Evolutionary conservation across 2,797 vertebrate genomes (phyloP).

Genomic region (Acanthopagrus latus): DNA sequence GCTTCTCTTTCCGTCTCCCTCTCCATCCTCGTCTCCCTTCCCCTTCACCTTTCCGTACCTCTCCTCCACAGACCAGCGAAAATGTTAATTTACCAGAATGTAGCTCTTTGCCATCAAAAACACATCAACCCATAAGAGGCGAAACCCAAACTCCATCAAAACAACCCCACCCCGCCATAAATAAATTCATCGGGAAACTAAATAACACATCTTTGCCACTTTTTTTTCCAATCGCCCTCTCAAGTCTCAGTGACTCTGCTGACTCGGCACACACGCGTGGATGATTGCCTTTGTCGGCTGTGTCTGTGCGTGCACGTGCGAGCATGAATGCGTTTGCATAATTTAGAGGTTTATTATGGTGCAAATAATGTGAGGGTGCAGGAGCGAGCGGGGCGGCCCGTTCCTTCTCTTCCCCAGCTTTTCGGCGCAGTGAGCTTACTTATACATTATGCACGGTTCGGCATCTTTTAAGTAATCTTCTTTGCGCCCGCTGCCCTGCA

Average conservation of each 20-base stretch:
- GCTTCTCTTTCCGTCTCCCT: neutral
- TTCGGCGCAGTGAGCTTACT: conserved; percentile 37
- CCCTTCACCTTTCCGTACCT: conserved; percentile 5
- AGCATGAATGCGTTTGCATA: conserved; percentile 61
- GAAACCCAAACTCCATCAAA: conserved; percentile 51
- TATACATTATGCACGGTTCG: conserved; percentile 55
- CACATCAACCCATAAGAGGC: conserved; percentile 23
- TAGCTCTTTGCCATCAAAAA: conserved; percentile 39
- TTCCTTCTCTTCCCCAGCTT: conserved; percentile 12
- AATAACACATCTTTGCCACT: conserved; percentile 36
- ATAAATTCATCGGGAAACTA: conserved; percentile 56
- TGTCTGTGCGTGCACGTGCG: conserved; percentile 29
- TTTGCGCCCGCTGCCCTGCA: conserved; percentile 45
- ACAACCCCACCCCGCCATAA: conserved; percentile 35
- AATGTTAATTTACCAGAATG: conserved; percentile 55
- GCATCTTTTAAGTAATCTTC: conserved; percentile 60
- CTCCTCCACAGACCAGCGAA: conserved; percentile 24
- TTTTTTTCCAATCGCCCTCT: conserved; percentile 12
- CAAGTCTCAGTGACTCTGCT: conserved; percentile 46
- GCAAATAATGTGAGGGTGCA: conserved; percentile 49
- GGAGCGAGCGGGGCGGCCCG: conserved; percentile 16
- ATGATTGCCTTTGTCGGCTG: conserved; percentile 36
- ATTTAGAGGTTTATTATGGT: conserved; percentile 57
- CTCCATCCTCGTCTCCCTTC: neutral
- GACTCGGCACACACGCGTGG: conserved; percentile 45